These are phyloP conservation scores for Lepus americanus DNA, from an alignment of 2,113 vertebrate genomes.

Conservation along the genomic window DNA sequence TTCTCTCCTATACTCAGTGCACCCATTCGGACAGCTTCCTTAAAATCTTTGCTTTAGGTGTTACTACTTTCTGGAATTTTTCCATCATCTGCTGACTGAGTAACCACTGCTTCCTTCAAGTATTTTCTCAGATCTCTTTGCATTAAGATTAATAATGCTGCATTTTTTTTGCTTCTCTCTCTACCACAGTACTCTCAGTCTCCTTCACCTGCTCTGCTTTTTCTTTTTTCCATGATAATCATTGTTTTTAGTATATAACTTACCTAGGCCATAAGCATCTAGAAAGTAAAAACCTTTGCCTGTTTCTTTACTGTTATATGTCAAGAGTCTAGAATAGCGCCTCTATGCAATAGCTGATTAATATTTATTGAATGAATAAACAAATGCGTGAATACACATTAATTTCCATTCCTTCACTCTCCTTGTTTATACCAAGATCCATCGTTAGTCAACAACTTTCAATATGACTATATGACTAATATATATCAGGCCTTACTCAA, in stretches of 20 bases:
- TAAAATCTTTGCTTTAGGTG: background rate
- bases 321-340: background rate
- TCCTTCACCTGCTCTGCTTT: background rate
- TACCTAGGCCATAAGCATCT: background rate
- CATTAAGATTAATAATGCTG: background rate
- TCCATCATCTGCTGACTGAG: background rate
- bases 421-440: background rate
- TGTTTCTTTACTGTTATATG: background rate
- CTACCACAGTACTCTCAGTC: background rate
- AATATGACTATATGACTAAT: background rate
- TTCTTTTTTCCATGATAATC: background rate
- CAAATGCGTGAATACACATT: background rate
- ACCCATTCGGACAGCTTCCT: background rate
- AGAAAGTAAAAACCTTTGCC: background rate
- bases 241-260: background rate
- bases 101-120: background rate
- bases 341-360: background rate
- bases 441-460: background rate
- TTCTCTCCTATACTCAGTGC: background rate
- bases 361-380: background rate
- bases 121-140: background rate
- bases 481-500: background rate
- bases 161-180: background rate
- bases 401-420: background rate
- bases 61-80: background rate